Evolutionary conservation across 2,888 invertebrate genomes (phyloP).

Genomic region (Dolichopus griseipennis): DNA sequence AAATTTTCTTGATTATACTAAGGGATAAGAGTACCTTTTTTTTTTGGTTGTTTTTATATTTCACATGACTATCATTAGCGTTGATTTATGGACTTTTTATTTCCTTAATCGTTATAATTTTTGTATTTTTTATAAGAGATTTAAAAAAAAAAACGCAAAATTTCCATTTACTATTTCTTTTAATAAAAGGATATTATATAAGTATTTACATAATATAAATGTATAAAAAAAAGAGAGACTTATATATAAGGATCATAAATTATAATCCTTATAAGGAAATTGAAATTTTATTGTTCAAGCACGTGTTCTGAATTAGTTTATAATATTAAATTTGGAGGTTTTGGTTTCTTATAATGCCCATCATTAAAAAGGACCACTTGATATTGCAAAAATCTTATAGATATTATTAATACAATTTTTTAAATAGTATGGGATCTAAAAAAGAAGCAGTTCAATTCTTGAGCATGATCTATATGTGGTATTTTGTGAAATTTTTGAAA

Average conservation of each 20-base stretch:
- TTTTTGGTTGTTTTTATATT: neutral
- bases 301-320: neutral
- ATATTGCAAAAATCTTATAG: too few relatives aligned
- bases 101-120: neutral
- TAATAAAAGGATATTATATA: too few relatives aligned
- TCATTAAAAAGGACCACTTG: too few relatives aligned
- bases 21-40: neutral
- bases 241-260: neutral
- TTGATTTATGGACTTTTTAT: constrained; percentile 4
- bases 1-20: neutral
- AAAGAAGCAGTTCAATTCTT: too few relatives aligned
- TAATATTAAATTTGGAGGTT: too few relatives aligned
- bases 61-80: neutral
- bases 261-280: neutral
- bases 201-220: too few relatives aligned
- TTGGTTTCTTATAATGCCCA: too few relatives aligned
- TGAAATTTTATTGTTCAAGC: neutral
- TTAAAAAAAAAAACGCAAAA: neutral
- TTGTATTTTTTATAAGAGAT: neutral
- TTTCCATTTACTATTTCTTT: neutral
- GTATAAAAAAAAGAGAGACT: neutral
- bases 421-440: too few relatives aligned
- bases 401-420: too few relatives aligned
- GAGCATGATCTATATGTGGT: too few relatives aligned
- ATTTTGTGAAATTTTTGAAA: too few relatives aligned